These are phyloP conservation scores for Poecile atricapillus DNA, from an alignment of 2,113 vertebrate species.

Conservation along the genomic window DNA sequence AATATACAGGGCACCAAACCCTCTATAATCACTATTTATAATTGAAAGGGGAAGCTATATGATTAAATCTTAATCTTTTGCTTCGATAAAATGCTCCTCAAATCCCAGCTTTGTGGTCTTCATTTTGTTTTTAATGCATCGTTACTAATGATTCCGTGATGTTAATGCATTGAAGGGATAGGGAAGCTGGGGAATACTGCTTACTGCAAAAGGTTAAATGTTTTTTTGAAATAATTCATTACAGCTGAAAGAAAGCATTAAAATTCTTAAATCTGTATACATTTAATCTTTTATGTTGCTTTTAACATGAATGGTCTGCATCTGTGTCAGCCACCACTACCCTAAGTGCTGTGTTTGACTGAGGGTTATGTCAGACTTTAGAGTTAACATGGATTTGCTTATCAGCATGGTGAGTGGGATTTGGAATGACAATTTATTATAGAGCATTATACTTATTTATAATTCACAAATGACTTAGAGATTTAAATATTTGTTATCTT, in stretches of 20 bases:
- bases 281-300: neutral
- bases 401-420: conserved; percentile 36
- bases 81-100: neutral
- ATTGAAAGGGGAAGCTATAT: neutral
- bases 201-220: neutral
- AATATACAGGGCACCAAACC: neutral
- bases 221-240: neutral
- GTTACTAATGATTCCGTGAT: neutral
- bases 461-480: conserved; percentile 63
- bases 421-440: conserved; percentile 55
- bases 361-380: conserved; percentile 23
- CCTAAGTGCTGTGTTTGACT: neutral
- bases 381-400: neutral
- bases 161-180: neutral
- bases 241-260: neutral
- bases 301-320: neutral
- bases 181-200: neutral
- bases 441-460: conserved; percentile 62
- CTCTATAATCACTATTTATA: neutral
- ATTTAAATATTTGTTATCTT: conserved; percentile 26
- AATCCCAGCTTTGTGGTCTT: neutral
- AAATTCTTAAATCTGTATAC: neutral
- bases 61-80: neutral
- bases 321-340: neutral
- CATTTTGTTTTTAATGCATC: neutral